Evolutionary conservation across 2,113 vertebrate genomes (phyloP).

Genomic region (Polyodon spathula): DNA sequence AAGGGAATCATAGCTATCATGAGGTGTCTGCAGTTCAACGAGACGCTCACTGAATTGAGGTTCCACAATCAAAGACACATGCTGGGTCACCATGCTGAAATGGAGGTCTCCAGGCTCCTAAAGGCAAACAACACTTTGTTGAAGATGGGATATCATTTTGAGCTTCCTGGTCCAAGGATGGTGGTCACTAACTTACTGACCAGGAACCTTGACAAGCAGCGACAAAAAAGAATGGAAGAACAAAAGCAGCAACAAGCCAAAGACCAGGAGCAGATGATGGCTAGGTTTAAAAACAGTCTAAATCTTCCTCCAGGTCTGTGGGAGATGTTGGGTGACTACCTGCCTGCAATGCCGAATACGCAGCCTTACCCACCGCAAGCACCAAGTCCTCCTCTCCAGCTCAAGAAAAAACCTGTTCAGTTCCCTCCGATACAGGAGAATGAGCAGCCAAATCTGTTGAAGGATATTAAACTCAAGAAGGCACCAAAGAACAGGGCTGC

Average conservation of each 20-base stretch:
- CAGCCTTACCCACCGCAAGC: slow-evolving; percentile 35
- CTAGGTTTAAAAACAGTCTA: slow-evolving; percentile 70
- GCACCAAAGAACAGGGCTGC: slow-evolving; percentile 29
- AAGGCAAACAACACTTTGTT: slow-evolving; percentile 87
- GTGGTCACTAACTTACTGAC: slow-evolving; percentile 91
- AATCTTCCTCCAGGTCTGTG: slow-evolving; percentile 78
- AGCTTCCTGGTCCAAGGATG: slow-evolving; percentile 88
- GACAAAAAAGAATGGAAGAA: slow-evolving; percentile 81
- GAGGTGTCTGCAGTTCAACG: slow-evolving; percentile 93
- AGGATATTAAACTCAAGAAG: slow-evolving; percentile 55
- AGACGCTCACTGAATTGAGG: slow-evolving; percentile 83
- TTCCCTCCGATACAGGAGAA: slow-evolving; percentile 19
- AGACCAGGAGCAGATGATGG: slow-evolving; percentile 71
- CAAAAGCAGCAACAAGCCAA: slow-evolving; percentile 75
- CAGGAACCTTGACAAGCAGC: slow-evolving; percentile 82
- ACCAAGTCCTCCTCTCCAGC: slow-evolving; percentile 24
- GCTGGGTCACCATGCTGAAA: slow-evolving; percentile 91
- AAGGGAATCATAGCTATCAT: slow-evolving; percentile 88
- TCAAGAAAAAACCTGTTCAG: slow-evolving; percentile 27
- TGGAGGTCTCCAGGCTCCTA: slow-evolving; percentile 85
- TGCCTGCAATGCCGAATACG: slow-evolving; percentile 39
- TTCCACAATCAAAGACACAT: slow-evolving; percentile 97
- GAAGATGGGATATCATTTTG: slow-evolving; percentile 95
- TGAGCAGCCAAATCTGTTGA: slow-evolving; percentile 33
- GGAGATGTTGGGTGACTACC: slow-evolving; percentile 65